Percentiles rank a stretch among this genome's conserved stretches.
phyloP scores from a whole-genome alignment of 2,888 invertebrate genomes.

The Theristus sp. region DNA sequence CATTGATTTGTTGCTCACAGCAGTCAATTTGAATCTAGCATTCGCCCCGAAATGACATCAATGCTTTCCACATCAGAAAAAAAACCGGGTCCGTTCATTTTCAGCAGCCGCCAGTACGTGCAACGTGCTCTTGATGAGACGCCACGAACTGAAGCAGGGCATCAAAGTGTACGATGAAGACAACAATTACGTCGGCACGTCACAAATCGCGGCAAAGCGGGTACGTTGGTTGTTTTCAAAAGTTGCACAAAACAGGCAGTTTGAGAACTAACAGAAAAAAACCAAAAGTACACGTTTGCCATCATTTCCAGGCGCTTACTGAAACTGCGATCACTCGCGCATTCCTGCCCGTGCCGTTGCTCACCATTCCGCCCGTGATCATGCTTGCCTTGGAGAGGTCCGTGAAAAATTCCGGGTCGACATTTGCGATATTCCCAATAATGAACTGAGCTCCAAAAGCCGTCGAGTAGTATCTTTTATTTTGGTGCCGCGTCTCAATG shows the following conservation, averaged over 20 bases:
- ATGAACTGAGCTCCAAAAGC: no score
- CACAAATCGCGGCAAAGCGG: constrained; percentile 35
- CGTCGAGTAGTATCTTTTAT: no score
- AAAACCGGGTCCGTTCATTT: no score
- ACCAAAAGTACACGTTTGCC: no score
- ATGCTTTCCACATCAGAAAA: no score
- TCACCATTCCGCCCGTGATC: constrained; percentile 19
- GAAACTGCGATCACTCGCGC: constrained; percentile 23
- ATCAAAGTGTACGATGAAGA: constrained; percentile 34
- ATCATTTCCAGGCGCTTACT: constrained; percentile 12
- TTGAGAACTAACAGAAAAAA: no score
- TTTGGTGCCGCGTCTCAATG: no score
- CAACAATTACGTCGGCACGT: constrained; percentile 33
- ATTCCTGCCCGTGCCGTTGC: constrained; percentile 21
- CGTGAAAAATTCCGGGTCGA: no score
- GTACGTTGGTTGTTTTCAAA: constrained; percentile 21
- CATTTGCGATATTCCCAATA: no score
- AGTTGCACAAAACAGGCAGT: no score
- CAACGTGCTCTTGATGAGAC: constrained; percentile 37
- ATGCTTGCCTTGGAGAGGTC: constrained; percentile 23
- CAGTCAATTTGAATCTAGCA: no score
- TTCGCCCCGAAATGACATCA: no score
- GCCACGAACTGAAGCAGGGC: constrained; percentile 32
- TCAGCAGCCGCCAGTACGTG: constrained; percentile 31
- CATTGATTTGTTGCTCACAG: constrained; percentile 21